phyloP scores from a whole-genome alignment of 2,888 invertebrate genomes.

The Oconnorella tubifera region DNA sequence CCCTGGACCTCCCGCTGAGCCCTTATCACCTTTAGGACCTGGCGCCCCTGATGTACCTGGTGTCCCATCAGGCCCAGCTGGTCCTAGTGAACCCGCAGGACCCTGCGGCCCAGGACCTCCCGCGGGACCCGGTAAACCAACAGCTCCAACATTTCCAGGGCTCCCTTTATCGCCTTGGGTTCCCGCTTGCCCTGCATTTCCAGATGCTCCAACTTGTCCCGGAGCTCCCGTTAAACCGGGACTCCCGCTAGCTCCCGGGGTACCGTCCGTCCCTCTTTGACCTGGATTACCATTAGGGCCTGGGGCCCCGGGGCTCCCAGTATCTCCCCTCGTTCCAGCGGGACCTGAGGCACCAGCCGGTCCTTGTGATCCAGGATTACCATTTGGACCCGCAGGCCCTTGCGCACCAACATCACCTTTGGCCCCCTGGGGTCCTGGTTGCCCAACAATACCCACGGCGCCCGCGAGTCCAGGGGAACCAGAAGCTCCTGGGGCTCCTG shows the following conservation, averaged over 20 bases:
- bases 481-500: conserved; percentile 18
- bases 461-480: conserved; percentile 7
- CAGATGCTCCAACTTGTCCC: not conserved
- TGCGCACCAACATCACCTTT: conserved; percentile 17
- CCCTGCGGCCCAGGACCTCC: conserved; percentile 24
- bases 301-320: conserved; percentile 21
- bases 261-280: conserved; percentile 24
- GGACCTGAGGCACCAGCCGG: conserved; percentile 14
- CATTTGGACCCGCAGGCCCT: conserved; percentile 28
- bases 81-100: conserved; percentile 18
- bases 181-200: conserved; percentile 10
- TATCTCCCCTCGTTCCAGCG: conserved; percentile 25
- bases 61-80: conserved; percentile 19
- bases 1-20: conserved; percentile 26
- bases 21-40: conserved; percentile 21
- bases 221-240: conserved; percentile 18
- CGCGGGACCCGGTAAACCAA: conserved; percentile 18
- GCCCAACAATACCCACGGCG: conserved; percentile 44
- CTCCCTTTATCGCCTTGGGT: not conserved
- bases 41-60: conserved; percentile 11
- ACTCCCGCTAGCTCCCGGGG: conserved; percentile 25
- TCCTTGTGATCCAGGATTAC: conserved; percentile 12
- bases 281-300: conserved; percentile 10
- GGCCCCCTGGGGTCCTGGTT: conserved; percentile 19
- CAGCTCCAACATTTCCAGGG: conserved; percentile 44